Percentiles rank a stretch among this genome's conserved stretches.
Conservation (phyloP, 2,888 invertebrate species). For the Sinopyrophorus schimmeli region DNA sequence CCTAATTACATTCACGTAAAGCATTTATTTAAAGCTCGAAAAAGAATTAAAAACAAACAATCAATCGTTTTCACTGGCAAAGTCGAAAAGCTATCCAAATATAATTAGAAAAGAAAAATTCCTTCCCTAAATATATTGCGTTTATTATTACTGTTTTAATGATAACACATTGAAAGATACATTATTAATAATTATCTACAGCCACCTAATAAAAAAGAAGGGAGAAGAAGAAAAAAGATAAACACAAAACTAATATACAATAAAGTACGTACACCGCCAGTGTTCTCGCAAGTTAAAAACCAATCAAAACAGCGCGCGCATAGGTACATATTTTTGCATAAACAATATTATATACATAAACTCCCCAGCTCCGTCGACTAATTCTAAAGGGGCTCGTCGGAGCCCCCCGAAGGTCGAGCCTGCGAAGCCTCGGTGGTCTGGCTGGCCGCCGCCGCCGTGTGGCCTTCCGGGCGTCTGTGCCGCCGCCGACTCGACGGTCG, state of each 20-base stretch:
- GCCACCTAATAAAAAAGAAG: constrained; percentile 22
- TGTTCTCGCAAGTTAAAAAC: constrained; percentile 11
- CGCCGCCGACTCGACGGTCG: constrained; percentile 47
- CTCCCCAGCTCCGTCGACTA: constrained; percentile 3
- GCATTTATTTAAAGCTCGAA: too few relatives aligned
- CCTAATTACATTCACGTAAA: too few relatives aligned
- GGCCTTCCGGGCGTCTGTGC: constrained; percentile 42
- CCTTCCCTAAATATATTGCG: too few relatives aligned
- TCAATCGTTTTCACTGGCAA: too few relatives aligned
- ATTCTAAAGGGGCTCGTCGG: constrained; percentile 41
- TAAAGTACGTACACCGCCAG: constrained; percentile 9
- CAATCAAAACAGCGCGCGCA: constrained; percentile 12
- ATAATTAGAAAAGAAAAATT: too few relatives aligned
- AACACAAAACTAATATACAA: constrained; percentile 14
- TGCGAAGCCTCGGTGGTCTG: constrained; percentile 45
- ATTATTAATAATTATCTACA: constrained; percentile 26
- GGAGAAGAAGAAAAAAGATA: neutral
- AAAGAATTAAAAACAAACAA: too few relatives aligned
- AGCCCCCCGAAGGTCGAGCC: constrained; percentile 47
- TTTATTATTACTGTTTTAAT: too few relatives aligned
- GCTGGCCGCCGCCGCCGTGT: constrained; percentile 38
- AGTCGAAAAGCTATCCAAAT: too few relatives aligned
- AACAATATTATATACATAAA: constrained; percentile 6
- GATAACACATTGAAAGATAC: constrained; percentile 14
- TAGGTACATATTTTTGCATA: constrained; percentile 8